These are phyloP conservation scores for Gymnosoma rotundatum DNA, from an alignment of 2,888 invertebrate genomes.

Conservation along the genomic window DNA sequence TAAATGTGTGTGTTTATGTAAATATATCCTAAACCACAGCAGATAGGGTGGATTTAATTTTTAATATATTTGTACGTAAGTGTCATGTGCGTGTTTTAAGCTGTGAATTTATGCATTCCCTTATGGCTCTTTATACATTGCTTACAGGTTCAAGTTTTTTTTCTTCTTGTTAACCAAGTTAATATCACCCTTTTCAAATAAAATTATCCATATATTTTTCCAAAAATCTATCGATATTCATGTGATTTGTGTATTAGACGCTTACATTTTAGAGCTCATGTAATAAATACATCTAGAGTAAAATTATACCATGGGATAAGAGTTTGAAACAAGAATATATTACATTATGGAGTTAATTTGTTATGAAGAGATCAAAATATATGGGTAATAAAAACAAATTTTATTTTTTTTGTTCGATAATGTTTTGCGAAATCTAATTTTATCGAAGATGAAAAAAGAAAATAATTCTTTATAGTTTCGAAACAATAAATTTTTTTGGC, in stretches of 20 bases:
- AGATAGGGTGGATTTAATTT: not conserved
- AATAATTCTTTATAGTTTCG: too few species aligned
- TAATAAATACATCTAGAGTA: constrained; percentile 25
- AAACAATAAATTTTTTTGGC: too few species aligned
- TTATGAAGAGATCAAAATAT: constrained; percentile 3
- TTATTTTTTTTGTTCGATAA: not conserved
- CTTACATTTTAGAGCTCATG: constrained; percentile 16
- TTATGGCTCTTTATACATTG: constrained; percentile 30
- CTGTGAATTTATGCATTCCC: constrained; percentile 30
- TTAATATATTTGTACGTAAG: not conserved
- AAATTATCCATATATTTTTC: constrained; percentile 16
- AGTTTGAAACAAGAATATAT: constrained; percentile 8
- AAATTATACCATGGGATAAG: not conserved
- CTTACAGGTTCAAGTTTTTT: constrained; percentile 1
- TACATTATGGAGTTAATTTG: constrained; percentile 21
- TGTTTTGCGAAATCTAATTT: constrained; percentile 3
- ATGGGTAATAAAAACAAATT: constrained; percentile 5
- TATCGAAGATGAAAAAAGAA: too few species aligned
- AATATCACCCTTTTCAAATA: constrained; percentile 46
- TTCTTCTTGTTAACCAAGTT: constrained; percentile 29
- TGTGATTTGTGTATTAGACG: constrained; percentile 58
- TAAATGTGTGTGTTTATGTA: not conserved
- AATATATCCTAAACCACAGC: not conserved
- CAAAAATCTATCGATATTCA: constrained; percentile 46
- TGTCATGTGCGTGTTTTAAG: not conserved